These are phyloP conservation scores for Thunnus maccoyii DNA, from an alignment of 2,113 vertebrate genomes.

Conservation along the genomic window DNA sequence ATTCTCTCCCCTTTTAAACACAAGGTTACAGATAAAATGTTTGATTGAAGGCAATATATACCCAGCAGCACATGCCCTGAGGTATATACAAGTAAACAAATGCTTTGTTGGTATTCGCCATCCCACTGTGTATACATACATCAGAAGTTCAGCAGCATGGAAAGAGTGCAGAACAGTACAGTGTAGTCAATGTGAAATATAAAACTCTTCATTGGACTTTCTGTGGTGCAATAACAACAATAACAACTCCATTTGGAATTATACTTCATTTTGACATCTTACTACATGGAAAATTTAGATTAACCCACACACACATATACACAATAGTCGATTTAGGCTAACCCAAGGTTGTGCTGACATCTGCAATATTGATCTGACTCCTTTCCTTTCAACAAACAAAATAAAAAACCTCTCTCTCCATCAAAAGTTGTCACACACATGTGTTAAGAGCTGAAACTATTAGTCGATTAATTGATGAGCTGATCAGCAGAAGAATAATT, in stretches of 20 bases:
- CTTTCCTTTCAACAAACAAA: background rate
- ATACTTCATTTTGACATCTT: background rate
- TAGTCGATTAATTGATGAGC: background rate
- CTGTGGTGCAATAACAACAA: background rate
- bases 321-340: background rate
- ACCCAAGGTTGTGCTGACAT: background rate
- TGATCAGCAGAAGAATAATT: background rate
- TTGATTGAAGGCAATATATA: background rate
- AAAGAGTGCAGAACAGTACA: background rate
- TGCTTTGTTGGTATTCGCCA: slow-evolving; percentile 3
- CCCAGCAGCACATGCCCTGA: slow-evolving; percentile 5
- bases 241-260: background rate
- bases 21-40: background rate
- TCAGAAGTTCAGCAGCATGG: background rate
- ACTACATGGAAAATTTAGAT: background rate
- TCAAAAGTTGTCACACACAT: background rate
- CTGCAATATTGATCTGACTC: background rate
- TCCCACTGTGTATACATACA: background rate
- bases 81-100: slow-evolving; percentile 20
- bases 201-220: too few species aligned
- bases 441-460: background rate
- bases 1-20: background rate
- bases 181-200: background rate
- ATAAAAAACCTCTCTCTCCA: background rate
- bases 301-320: background rate